phyloP scores from a whole-genome alignment of 1,140 invertebrate genomes.

The Ectropis grisescens region DNA sequence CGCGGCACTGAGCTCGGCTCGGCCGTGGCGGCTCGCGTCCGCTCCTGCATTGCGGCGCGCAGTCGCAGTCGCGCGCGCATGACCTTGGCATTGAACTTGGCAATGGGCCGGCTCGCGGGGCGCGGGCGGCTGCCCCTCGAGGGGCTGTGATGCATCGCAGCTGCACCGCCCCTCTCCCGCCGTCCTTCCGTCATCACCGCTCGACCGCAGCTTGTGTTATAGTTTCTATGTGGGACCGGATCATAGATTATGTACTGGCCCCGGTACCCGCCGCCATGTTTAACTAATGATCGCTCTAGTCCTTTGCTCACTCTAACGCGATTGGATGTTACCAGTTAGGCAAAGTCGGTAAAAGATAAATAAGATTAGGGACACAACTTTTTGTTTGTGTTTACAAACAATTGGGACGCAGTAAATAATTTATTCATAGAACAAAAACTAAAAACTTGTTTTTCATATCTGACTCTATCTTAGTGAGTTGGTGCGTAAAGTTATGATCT shows the following conservation, averaged over 20 bases:
- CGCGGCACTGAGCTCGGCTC: constrained; percentile 45
- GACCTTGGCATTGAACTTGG: constrained; percentile 74
- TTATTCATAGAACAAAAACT: too few species aligned
- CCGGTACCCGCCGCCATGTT: too few species aligned
- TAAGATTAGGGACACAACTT: background rate
- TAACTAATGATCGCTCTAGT: too few species aligned
- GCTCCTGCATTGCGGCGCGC: constrained; percentile 71
- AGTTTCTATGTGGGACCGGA: constrained; percentile 1
- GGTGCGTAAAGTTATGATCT: too few species aligned
- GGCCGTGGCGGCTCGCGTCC: constrained; percentile 36
- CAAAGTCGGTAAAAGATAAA: background rate
- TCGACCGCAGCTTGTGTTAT: constrained; percentile 10
- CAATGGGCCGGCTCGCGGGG: constrained; percentile 41
- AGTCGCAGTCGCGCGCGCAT: constrained; percentile 67
- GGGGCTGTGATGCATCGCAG: constrained; percentile 44
- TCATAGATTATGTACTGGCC: background rate
- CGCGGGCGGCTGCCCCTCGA: constrained; percentile 16
- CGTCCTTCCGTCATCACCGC: constrained; percentile 34
- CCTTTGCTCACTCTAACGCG: background rate
- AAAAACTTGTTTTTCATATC: too few species aligned
- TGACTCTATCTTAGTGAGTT: too few species aligned
- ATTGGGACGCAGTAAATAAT: too few species aligned
- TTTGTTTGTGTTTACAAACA: too few species aligned
- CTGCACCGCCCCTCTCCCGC: constrained; percentile 49
- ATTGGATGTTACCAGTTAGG: background rate